These are phyloP conservation scores for Mustela nigripes DNA, from an alignment of 2,113 vertebrate species.

Conservation along the genomic window DNA sequence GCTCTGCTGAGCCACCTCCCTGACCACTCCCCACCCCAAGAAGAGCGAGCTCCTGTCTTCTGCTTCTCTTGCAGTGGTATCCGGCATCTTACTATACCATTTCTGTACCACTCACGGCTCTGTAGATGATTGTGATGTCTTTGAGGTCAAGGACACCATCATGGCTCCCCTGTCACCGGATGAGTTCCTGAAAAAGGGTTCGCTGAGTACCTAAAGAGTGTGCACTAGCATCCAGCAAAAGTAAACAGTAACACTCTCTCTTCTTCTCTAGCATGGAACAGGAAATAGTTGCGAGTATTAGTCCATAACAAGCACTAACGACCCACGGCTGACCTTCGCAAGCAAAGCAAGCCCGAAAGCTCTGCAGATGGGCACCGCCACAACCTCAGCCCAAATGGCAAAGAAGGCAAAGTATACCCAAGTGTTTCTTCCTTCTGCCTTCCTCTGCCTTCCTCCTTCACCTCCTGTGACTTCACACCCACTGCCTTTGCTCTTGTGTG, in stretches of 20 bases:
- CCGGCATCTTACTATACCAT: not conserved
- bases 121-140: not conserved
- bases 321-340: too few species aligned
- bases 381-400: not conserved
- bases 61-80: not conserved
- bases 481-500: not conserved
- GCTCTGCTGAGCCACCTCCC: not conserved
- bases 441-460: not conserved
- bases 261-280: not conserved
- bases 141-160: not conserved
- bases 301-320: not conserved
- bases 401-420: not conserved
- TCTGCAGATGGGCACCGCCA: not conserved
- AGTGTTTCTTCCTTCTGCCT: not conserved
- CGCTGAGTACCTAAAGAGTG: not conserved
- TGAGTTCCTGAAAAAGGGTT: not conserved
- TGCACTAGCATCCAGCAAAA: not conserved
- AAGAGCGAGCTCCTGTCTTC: not conserved
- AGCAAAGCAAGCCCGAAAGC: not conserved
- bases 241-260: not conserved
- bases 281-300: not conserved
- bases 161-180: not conserved
- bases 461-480: not conserved
- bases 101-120: not conserved
- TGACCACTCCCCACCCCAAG: not conserved